Percentiles rank a stretch among this genome's conserved stretches.
These are phyloP conservation scores for Arrhopalites spinosus DNA, from an alignment of 2,888 invertebrate species.

Conservation along the genomic window DNA sequence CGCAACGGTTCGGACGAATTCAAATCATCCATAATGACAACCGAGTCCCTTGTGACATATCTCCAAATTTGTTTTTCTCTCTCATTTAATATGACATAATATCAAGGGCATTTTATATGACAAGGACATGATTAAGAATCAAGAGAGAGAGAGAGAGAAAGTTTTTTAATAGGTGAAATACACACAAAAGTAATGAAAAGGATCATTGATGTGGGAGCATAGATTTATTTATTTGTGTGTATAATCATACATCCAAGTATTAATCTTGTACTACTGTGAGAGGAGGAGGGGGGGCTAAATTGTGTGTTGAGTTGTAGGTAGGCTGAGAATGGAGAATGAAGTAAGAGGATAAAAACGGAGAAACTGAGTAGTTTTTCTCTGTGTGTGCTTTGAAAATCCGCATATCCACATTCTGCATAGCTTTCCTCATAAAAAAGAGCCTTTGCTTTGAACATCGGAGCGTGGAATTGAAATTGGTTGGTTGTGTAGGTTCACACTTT, in stretches of 20 bases:
- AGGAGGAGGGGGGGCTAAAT: background rate
- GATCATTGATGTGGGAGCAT: too few relatives aligned
- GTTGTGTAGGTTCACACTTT: background rate
- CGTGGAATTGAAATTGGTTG: conserved; percentile 8
- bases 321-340: too few relatives aligned
- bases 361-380: conserved; percentile 7
- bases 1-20: background rate
- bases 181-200: too few relatives aligned
- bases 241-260: background rate
- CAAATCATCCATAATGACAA: background rate
- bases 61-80: background rate
- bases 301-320: too few relatives aligned
- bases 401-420: background rate
- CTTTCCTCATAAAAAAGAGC: background rate
- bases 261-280: background rate
- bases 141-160: too few relatives aligned
- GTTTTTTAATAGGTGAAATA: too few relatives aligned
- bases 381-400: conserved; percentile 1
- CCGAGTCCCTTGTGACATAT: background rate
- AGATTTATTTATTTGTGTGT: too few relatives aligned
- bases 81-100: background rate
- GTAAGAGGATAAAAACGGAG: conserved; percentile 7
- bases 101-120: background rate
- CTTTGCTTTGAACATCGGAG: conserved; percentile 9
- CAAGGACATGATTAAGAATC: too few relatives aligned